Evolutionary conservation across 2,113 vertebrate genomes (phyloP), one percentile per base, ranked within the genome.

Genomic region (Alces alces): DNA sequence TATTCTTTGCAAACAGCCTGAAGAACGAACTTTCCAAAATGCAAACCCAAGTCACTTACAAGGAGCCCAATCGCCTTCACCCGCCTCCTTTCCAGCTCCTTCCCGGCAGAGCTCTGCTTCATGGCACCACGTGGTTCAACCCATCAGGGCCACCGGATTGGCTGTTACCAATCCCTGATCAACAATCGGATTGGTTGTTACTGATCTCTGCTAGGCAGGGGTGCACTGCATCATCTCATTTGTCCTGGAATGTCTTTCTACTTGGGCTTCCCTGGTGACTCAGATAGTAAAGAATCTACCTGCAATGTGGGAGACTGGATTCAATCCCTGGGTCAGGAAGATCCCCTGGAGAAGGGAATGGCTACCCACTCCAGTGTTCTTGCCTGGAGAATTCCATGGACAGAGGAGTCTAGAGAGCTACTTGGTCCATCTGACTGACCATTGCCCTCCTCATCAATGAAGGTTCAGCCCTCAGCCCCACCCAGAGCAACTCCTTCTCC

Each of bases 71-170:
- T 16, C 7, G 50, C 50, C 45, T 16, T 25, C 33, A n/a, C 43
- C 19, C 0, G 0, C 27, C 25, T 45, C 36, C 7, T 19, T n/a
- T 19, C 27, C 43, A 73, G n/a, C 23, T 89, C 55, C 57, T 52
- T 86, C 33, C 27, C 23, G 27, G 58, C 14, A 80, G 21, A 25
- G 27, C 47, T 79, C 13, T 61, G 55, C 70, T 86, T 55, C 2
- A 1, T 2, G 57, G 57, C 3, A 2, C 61, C 7, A 5, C 0
- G 47, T 23, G 47, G 14, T 23, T 13, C 2, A 6, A 14, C 9
- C 60, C 58, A 43, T 43, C 7, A 3, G 36, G 82, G 64, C 39
- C 76, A 21, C 66, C 1, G 1, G 43, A 54, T 58, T 57, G 61
- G 36, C 6, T 23, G 39, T 54, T 47, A 36, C 43, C 4, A 9